These are phyloP conservation scores for Sitophilus oryzae DNA, from an alignment of 1,140 invertebrate species.

Conservation along the genomic window DNA sequence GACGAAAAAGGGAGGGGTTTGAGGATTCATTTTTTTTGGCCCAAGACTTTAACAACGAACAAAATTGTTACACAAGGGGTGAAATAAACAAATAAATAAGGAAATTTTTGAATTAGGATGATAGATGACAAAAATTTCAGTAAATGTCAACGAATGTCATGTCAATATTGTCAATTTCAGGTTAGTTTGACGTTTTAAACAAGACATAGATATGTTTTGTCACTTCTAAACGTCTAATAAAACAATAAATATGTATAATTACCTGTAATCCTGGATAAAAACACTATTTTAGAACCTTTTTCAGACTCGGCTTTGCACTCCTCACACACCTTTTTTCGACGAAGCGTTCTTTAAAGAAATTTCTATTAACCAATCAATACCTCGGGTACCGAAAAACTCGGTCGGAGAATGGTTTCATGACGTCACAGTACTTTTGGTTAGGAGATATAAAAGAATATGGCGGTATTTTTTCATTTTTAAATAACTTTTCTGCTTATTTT, in stretches of 20 bases:
- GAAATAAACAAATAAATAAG: constrained; percentile 1
- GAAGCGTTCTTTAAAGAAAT: constrained; percentile 7
- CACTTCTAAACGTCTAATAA: constrained; percentile 8
- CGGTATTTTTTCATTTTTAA: too few relatives aligned
- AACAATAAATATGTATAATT: constrained; percentile 5
- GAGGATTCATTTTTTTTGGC: constrained; percentile 2
- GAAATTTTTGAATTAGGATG: constrained; percentile 18
- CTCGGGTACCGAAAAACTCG: too few relatives aligned
- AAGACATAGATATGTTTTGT: constrained; percentile 1
- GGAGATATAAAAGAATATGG: too few relatives aligned
- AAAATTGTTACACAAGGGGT: not conserved
- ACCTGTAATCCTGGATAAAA: constrained; percentile 5
- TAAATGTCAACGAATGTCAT: constrained; percentile 27
- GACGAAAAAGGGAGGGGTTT: constrained; percentile 10
- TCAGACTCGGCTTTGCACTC: constrained; percentile 1
- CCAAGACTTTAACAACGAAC: not conserved
- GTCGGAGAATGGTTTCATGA: too few relatives aligned
- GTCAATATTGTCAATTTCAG: constrained; percentile 29
- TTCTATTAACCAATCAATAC: constrained; percentile 5
- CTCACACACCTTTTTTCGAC: constrained; percentile 13
- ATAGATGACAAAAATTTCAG: constrained; percentile 25
- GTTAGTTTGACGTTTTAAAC: constrained; percentile 24
- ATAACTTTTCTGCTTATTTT: too few relatives aligned
- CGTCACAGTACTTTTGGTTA: too few relatives aligned
- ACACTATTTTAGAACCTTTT: constrained; percentile 6